Base-by-base conservation (phyloP, 2,797 vertebrate species). In the Oryzias sinensis region DNA sequence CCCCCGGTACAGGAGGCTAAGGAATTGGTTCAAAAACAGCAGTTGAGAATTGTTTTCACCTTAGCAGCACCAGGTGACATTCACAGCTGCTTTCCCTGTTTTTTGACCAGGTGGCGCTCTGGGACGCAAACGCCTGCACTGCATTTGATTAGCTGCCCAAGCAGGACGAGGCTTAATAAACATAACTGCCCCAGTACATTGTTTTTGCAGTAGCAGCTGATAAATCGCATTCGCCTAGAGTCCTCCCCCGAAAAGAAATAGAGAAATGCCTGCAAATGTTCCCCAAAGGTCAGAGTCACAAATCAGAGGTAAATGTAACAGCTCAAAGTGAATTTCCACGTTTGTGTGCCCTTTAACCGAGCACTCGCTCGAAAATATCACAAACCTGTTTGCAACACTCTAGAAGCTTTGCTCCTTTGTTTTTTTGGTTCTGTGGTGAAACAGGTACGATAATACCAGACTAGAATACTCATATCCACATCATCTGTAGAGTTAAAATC, bases 121-220 rank as follows among this genome's bases (percentile, higher is more conserved):
- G 43, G 46, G 50, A 66, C 51, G n/a, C 14, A 6, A 43, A 72
- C 47, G 43, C 14, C 8, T 14, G 16, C 13, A 46, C 62, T 22
- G 29, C 50, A 52, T 0, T 60, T 72, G 75, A 70, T 69, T 44
- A 62, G 54, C 70, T 76, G 72, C 70, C 65, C 65, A 43, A 62
- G 53, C 49, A 53, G 44, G 22, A 49, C 44, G 64, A 20, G 55
- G 37, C 20, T 49, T 27, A 60, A 69, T 54, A 41, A 67, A 76
- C 59, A 40, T 14, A 48, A 15, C 54, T 4, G 20, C 56, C 33
- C 53, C 63, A 40, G 43, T 20, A 53, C 67, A 58, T 62, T 68
- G 68, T 68, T 59, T 63, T 43, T 61, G 24, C 62, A 50, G 53
- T 25, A 1, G 24, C 5, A 27, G 44, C 5, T 40, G 40, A 62